phyloP scores from a whole-genome alignment of 2,113 vertebrate genomes.

The Oenanthe oenanthe region DNA sequence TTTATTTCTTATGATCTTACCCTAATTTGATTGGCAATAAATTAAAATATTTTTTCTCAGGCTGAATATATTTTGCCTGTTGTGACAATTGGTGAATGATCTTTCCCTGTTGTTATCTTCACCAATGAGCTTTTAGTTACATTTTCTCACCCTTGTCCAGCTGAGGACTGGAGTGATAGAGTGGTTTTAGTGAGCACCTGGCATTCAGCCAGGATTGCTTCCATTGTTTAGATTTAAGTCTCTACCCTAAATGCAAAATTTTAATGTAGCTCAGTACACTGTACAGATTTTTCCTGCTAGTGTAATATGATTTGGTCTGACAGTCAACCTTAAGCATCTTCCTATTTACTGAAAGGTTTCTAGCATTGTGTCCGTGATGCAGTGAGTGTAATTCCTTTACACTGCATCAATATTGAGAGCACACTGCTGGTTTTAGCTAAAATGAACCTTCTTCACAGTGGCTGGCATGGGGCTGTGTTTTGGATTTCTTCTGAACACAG shows the following conservation, averaged over 20 bases:
- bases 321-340: neutral
- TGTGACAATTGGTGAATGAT: neutral
- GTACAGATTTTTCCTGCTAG: neutral
- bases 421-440: neutral
- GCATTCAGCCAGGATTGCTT: neutral
- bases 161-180: neutral
- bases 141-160: neutral
- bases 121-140: neutral
- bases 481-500: neutral
- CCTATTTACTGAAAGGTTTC: neutral
- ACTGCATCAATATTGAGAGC: constrained; percentile 53
- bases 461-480: neutral
- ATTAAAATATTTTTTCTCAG: neutral
- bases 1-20: neutral
- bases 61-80: fast-evolving
- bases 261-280: neutral
- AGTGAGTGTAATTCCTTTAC: constrained; percentile 27
- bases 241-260: neutral
- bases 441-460: neutral
- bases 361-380: neutral
- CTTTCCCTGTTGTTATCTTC: neutral
- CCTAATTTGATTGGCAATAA: neutral
- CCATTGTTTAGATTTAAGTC: neutral
- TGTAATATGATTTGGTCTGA: neutral
- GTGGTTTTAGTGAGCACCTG: neutral